These are phyloP conservation scores for Mycteria americana DNA, from an alignment of 2,797 vertebrate species.

Conservation along the genomic window DNA sequence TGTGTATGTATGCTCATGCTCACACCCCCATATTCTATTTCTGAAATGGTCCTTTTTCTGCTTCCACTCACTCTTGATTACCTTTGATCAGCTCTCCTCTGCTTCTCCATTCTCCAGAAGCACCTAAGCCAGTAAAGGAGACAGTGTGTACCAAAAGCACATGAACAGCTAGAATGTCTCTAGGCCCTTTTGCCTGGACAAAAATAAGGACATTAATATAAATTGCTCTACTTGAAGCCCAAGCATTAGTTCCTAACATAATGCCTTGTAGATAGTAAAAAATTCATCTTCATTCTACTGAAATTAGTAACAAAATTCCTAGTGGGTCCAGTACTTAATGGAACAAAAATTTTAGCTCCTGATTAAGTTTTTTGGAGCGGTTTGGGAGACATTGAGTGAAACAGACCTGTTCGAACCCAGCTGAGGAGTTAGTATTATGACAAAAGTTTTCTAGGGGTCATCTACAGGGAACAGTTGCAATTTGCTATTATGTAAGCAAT, in stretches of 20 bases:
- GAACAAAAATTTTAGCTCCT: not conserved
- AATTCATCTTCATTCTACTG: not conserved
- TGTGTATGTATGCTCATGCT: not conserved
- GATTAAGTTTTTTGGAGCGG: not conserved
- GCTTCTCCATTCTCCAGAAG: not conserved
- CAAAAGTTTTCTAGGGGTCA: not conserved
- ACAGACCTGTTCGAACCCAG: not conserved
- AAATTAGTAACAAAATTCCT: not conserved
- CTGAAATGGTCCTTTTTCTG: not conserved
- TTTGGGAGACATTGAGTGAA: not conserved
- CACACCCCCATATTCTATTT: fast-evolving
- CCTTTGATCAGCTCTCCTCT: not conserved
- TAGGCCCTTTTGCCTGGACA: not conserved
- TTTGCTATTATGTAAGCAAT: not conserved
- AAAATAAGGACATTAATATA: not conserved
- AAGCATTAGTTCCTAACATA: not conserved
- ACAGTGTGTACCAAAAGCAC: not conserved
- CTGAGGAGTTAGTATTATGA: not conserved
- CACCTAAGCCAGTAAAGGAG: not conserved
- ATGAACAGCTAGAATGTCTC: not conserved
- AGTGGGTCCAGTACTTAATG: not conserved
- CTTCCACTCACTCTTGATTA: not conserved
- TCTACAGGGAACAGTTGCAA: not conserved
- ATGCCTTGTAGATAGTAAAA: not conserved
- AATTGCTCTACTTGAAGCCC: not conserved